Base-by-base conservation (phyloP, 2,113 vertebrate species). In the Neodon shergylaensis region DNA sequence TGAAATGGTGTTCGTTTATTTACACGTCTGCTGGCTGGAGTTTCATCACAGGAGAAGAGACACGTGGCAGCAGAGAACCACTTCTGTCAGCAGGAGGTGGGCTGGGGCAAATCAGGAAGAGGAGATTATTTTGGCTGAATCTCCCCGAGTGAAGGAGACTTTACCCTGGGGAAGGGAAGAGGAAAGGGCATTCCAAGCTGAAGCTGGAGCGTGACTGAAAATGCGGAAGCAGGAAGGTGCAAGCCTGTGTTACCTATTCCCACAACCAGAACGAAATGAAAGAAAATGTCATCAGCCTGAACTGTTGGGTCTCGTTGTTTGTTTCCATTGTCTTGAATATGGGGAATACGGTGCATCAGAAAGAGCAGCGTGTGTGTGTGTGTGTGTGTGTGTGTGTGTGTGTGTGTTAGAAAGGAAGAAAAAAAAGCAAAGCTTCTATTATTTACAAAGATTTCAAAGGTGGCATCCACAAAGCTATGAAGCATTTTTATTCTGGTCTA, bases 21-120 rank as follows among this genome's bases (percentile, higher is more conserved):
- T 84, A 68, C 24, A n/a, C n/a, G 14, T 33, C 12, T 81, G 42
- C 72, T 54, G 52, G 72, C 39, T 91, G 0, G 61, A 73, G 63
- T 92, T 92, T 77, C 78, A 66, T 77, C n/a, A 21, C 12, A 19
- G 19, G n/a, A 21, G 9, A n/a, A 65, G 85, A 86, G 3, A 76
- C 21, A 16, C 49, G 36, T 7, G 8, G 49, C n/a, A 11, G 91
- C 70, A 47, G 31, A 79, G 3, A 5, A 68, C n/a, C 61, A 22
- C 42, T 90, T 93, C 88, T 94, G 77, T 97, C 89, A 92, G 33
- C 52, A 58, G 66, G 74, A 91, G 70, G 39, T 76, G 65, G 58
- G 31, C 66, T 73, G 44, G 61, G 49, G 66, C 72, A 95, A 88
- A 33, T 16, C 78, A 61, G 42, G 61, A 79, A 86, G 94, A 94